A percentile compares a stretch with the other conserved stretches of the same genome.
Conservation (phyloP, 2,797 vertebrate species). For the Ara ararauna region DNA sequence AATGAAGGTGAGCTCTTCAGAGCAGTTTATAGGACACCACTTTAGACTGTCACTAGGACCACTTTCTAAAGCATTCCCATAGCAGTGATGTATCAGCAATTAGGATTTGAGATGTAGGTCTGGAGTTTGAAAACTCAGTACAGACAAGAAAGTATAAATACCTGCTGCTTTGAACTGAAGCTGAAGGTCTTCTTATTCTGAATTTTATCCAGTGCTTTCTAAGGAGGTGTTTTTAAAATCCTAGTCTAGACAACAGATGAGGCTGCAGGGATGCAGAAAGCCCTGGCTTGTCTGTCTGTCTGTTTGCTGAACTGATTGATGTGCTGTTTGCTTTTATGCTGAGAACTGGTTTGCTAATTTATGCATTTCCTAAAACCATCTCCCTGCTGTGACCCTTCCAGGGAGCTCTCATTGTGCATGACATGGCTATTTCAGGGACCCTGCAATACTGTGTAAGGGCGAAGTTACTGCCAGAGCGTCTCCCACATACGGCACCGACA, state of each 20-base stretch:
- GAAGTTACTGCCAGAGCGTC: background rate
- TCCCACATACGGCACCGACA: background rate
- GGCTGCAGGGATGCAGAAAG: background rate
- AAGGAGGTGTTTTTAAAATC: background rate
- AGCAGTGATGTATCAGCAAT: background rate
- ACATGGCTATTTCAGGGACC: background rate
- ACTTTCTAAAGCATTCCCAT: background rate
- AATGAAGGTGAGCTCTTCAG: background rate
- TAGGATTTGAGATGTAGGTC: background rate
- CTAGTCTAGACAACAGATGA: slow-evolving; percentile 10
- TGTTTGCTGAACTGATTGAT: background rate
- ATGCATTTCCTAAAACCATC: background rate
- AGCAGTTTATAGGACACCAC: background rate
- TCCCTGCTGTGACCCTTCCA: background rate
- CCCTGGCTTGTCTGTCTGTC: background rate
- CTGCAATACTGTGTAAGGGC: background rate
- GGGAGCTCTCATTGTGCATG: background rate
- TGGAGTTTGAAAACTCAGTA: background rate
- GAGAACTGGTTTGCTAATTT: background rate
- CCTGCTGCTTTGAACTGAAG: background rate
- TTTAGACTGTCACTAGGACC: background rate
- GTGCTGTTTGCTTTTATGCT: background rate
- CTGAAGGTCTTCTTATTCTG: background rate
- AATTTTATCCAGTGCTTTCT: background rate
- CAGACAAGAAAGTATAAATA: background rate